A percentile compares a stretch with the other conserved stretches of the same genome.
phyloP scores from a whole-genome alignment of 2,888 invertebrate species.

The Xylophagus ater region DNA sequence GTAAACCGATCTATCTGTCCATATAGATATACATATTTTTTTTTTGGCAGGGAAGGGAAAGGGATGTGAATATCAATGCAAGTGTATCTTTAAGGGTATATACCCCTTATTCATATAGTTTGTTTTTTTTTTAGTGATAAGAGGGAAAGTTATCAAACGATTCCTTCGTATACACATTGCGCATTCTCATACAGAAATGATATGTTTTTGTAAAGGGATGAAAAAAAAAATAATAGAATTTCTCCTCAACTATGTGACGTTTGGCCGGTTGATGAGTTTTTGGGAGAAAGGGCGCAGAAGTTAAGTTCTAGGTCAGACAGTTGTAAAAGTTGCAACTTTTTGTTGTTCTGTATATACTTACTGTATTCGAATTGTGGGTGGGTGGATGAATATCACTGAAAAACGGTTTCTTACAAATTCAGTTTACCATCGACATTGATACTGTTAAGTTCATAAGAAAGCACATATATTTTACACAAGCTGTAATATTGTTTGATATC shows the following conservation, averaged over 20 bases:
- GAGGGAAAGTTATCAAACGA: constrained; percentile 9
- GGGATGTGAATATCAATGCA: not conserved
- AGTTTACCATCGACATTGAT: constrained; percentile 9
- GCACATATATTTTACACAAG: too few relatives aligned
- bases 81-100: constrained; percentile 6
- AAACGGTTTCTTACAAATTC: too few relatives aligned
- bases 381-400: too few relatives aligned
- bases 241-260: constrained; percentile 3
- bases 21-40: too few relatives aligned
- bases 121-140: constrained; percentile 8
- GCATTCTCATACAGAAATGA: not conserved
- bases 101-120: not conserved
- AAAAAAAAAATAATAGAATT: too few relatives aligned
- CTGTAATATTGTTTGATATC: too few relatives aligned
- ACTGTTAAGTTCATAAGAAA: constrained; percentile 7
- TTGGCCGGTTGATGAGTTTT: too few relatives aligned
- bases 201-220: too few relatives aligned
- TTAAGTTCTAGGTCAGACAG: constrained; percentile 16
- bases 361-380: too few relatives aligned
- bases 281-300: constrained; percentile 12
- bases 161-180: not conserved
- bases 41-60: not conserved
- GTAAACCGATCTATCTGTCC: too few relatives aligned
- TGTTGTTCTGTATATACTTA: too few relatives aligned
- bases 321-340: constrained; percentile 12